Evolutionary conservation across 2,797 vertebrate genomes (phyloP).

Genomic region (Sebastolobus alascanus): DNA sequence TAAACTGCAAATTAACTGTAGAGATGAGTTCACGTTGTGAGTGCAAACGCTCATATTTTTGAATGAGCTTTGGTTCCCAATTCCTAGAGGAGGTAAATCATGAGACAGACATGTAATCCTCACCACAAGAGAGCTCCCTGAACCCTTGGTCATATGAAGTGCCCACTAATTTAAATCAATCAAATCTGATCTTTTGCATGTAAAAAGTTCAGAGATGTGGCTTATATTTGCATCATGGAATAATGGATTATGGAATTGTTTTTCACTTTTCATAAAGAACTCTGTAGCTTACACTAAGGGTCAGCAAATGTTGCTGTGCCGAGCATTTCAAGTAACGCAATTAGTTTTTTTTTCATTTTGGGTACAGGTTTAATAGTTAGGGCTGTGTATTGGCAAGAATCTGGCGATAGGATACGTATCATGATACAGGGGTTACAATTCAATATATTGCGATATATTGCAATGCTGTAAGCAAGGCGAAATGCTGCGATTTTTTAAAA

Average conservation of each 20-base stretch:
- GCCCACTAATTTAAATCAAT: neutral
- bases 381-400: neutral
- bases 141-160: constrained; percentile 13
- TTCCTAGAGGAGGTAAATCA: constrained; percentile 24
- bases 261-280: neutral
- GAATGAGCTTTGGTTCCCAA: constrained; percentile 41
- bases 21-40: constrained; percentile 53
- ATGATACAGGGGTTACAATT: too few relatives aligned
- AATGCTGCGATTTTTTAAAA: too few relatives aligned
- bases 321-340: neutral
- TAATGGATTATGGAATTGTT: neutral
- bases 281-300: too few relatives aligned
- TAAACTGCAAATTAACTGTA: constrained; percentile 66
- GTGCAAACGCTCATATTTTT: constrained; percentile 52
- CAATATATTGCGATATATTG: too few relatives aligned
- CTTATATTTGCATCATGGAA: neutral
- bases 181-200: neutral
- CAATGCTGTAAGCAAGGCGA: too few relatives aligned
- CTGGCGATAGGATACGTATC: too few relatives aligned
- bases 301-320: neutral
- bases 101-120: constrained; percentile 35
- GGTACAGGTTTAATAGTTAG: neutral
- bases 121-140: constrained; percentile 5
- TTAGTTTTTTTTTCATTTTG: neutral
- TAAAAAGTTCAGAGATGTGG: neutral